Conservation (phyloP, 53 echinoderm and acorn worm species). For the Antedon mediterranea region DNA sequence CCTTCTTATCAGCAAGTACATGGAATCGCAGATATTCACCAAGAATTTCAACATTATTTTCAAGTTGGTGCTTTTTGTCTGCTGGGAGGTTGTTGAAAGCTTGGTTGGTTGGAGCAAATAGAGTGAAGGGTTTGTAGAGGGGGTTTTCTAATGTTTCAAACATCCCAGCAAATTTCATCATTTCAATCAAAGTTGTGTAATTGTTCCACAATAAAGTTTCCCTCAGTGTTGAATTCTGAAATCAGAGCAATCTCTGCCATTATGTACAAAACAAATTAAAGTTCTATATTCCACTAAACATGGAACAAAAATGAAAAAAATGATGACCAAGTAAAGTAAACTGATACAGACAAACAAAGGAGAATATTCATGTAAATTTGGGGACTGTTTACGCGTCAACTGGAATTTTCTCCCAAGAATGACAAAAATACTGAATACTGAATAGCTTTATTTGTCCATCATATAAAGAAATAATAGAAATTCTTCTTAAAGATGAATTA, state of each 20-base stretch:
- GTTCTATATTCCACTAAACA: too few relatives aligned
- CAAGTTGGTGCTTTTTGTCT: constrained; percentile 25
- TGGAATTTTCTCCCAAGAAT: too few relatives aligned
- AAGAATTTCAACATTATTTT: constrained; percentile 9
- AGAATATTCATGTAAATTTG: too few relatives aligned
- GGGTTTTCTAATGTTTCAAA: not conserved
- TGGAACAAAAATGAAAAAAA: too few relatives aligned
- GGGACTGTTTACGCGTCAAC: too few relatives aligned
- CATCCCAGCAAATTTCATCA: not conserved
- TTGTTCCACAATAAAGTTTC: not conserved
- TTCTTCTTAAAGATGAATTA: too few relatives aligned
- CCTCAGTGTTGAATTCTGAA: not conserved
- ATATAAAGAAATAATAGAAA: too few relatives aligned
- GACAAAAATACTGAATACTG: too few relatives aligned
- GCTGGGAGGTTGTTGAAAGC: constrained; percentile 41
- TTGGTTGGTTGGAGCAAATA: constrained; percentile 57
- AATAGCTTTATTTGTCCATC: too few relatives aligned
- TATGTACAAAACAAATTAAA: not conserved
- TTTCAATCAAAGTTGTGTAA: not conserved
- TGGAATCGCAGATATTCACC: constrained; percentile 44
- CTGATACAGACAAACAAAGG: too few relatives aligned
- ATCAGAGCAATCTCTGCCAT: too few relatives aligned
- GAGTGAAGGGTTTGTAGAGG: constrained; percentile 18
- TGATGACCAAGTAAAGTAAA: too few relatives aligned
- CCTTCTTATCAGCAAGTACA: constrained; percentile 37